Conservation (phyloP, 2,888 invertebrate species). For the Aphidius colemani region DNA sequence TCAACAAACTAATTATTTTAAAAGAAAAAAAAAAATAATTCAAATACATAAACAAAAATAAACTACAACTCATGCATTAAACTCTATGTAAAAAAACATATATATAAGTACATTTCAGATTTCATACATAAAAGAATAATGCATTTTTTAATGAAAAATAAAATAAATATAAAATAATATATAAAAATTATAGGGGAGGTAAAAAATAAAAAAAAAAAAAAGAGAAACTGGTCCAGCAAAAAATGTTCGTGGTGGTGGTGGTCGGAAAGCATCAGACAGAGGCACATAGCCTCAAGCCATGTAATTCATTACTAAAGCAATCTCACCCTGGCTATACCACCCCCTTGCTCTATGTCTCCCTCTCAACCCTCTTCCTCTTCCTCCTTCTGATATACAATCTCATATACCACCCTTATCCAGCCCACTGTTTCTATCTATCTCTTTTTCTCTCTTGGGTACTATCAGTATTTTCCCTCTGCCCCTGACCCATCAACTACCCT, state of each 20-base stretch:
- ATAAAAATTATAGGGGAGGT: background rate
- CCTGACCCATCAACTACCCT: conserved; percentile 50
- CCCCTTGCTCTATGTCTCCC: conserved; percentile 38
- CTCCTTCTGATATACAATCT: background rate
- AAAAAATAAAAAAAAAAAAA: conserved; percentile 33
- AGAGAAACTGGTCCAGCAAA: conserved; percentile 28
- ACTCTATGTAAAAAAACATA: too few relatives aligned
- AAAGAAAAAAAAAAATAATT: too few relatives aligned
- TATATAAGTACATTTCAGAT: too few relatives aligned
- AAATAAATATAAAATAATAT: too few relatives aligned
- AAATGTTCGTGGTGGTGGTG: conserved; percentile 24
- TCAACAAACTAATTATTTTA: too few relatives aligned
- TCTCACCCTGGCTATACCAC: conserved; percentile 49
- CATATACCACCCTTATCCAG: conserved; percentile 2
- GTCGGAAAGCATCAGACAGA: conserved; percentile 46
- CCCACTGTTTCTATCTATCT: conserved; percentile 31
- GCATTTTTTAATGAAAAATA: too few relatives aligned
- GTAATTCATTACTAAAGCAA: conserved; percentile 62
- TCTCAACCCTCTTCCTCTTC: conserved; percentile 25
- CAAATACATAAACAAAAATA: too few relatives aligned
- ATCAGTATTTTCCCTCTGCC: conserved; percentile 39
- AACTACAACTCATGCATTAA: too few relatives aligned
- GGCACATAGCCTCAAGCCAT: conserved; percentile 55
- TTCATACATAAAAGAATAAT: too few relatives aligned
- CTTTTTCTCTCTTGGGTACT: conserved; percentile 35